Evolutionary conservation across 2,888 invertebrate species (phyloP).

Genomic region (Cepaea hortensis): DNA sequence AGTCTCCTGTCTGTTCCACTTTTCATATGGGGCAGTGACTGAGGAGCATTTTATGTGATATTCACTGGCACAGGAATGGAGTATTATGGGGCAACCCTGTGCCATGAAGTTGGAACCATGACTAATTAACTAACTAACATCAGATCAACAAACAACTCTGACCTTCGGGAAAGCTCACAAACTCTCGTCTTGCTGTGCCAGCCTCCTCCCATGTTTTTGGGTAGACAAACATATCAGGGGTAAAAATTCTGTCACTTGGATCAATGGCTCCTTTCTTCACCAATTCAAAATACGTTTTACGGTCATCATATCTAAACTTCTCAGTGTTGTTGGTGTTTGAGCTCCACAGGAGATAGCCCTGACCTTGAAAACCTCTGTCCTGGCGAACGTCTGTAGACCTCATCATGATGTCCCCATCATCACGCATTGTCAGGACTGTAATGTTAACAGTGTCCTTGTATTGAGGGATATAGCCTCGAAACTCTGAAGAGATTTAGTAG

Average conservation of each 20-base stretch:
- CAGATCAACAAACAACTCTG: not conserved
- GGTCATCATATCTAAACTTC: constrained; percentile 31
- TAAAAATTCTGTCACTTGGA: constrained; percentile 33
- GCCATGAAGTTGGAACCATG: not conserved
- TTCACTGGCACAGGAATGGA: not conserved
- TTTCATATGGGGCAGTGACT: too few species aligned
- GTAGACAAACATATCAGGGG: constrained; percentile 43
- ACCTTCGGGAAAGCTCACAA: constrained; percentile 28
- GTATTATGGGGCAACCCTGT: not conserved
- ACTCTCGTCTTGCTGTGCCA: not conserved
- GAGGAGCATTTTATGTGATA: too few species aligned
- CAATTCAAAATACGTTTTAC: constrained; percentile 12
- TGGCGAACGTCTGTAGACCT: constrained; percentile 5
- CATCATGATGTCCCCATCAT: constrained; percentile 12
- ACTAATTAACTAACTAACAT: not conserved
- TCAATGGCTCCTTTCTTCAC: constrained; percentile 30
- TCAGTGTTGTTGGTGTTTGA: not conserved
- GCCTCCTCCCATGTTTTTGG: constrained; percentile 38
- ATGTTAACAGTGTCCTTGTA: constrained; percentile 36
- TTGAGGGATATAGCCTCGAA: constrained; percentile 35
- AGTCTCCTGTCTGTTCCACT: too few species aligned
- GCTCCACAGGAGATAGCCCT: constrained; percentile 1
- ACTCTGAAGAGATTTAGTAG: constrained; percentile 26
- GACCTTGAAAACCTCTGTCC: not conserved
- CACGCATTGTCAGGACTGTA: constrained; percentile 17